These are phyloP conservation scores for Sminthurides aquaticus DNA, from an alignment of 2,888 invertebrate species.

Conservation along the genomic window DNA sequence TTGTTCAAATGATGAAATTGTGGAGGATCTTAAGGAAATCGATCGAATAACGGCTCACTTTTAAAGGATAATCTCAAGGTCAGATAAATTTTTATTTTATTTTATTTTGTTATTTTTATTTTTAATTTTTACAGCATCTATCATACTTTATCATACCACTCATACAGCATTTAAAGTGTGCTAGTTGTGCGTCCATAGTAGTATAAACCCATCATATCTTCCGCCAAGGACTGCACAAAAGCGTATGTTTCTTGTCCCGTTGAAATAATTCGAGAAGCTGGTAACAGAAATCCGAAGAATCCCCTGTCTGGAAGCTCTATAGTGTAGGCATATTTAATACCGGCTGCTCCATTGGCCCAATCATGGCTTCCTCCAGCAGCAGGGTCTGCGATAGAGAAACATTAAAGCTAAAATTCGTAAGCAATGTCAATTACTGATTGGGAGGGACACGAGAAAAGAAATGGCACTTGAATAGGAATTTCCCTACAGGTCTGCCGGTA, in stretches of 20 bases:
- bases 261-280: constrained; percentile 36
- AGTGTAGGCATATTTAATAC: constrained; percentile 36
- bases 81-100: no score
- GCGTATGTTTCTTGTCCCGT: constrained; percentile 38
- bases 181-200: constrained; percentile 2
- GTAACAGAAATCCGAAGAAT: constrained; percentile 34
- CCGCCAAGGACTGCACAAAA: constrained; percentile 37
- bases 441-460: no score
- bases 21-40: constrained; percentile 82
- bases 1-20: constrained; percentile 82
- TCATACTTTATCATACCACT: no score
- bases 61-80: constrained; percentile 52
- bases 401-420: no score
- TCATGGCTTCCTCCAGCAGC: constrained; percentile 37
- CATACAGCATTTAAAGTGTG: no score
- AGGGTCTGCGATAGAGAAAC: no score
- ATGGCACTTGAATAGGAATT: no score
- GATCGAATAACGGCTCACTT: constrained; percentile 84
- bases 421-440: no score
- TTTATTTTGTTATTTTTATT: no score
- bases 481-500: no score
- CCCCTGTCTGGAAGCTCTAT: constrained; percentile 37
- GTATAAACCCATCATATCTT: constrained; percentile 26
- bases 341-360: constrained; percentile 41
- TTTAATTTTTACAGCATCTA: no score